phyloP scores from a whole-genome alignment of 2,113 vertebrate genomes.

The Misgurnus mizolepis region DNA sequence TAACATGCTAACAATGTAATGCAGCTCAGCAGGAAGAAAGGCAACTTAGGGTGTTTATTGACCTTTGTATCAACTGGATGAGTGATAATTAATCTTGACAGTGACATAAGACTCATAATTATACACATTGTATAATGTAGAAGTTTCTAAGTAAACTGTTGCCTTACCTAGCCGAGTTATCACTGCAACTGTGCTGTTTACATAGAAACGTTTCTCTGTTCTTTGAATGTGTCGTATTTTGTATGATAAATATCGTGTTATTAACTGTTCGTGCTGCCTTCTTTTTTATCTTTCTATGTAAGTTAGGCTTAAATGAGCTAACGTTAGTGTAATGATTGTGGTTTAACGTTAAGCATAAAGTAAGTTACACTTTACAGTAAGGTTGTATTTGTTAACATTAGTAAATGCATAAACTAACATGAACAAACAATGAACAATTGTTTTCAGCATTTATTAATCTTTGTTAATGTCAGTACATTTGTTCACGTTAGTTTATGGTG shows the following conservation, averaged over 20 bases:
- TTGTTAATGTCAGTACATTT: too few relatives aligned
- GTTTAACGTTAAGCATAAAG: background rate
- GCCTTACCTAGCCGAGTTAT: background rate
- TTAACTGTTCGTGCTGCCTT: background rate
- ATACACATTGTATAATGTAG: background rate
- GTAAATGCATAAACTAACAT: too few relatives aligned
- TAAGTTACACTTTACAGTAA: too few relatives aligned
- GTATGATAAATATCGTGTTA: background rate
- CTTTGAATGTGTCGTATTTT: background rate
- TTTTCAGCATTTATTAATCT: too few relatives aligned
- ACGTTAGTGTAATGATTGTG: too few relatives aligned
- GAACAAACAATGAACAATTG: too few relatives aligned
- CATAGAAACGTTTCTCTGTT: background rate
- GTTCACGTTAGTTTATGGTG: too few relatives aligned
- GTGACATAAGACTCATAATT: background rate
- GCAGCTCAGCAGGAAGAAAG: background rate
- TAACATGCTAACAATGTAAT: background rate
- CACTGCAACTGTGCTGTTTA: background rate
- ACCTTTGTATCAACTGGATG: background rate
- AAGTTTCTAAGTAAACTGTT: background rate
- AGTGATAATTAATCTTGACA: background rate
- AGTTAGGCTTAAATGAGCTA: too few relatives aligned
- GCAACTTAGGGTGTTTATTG: background rate
- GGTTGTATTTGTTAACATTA: too few relatives aligned
- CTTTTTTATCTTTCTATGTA: too few relatives aligned